Conservation (phyloP, 2,888 invertebrate genomes). For the Drosophila paramelanica region DNA sequence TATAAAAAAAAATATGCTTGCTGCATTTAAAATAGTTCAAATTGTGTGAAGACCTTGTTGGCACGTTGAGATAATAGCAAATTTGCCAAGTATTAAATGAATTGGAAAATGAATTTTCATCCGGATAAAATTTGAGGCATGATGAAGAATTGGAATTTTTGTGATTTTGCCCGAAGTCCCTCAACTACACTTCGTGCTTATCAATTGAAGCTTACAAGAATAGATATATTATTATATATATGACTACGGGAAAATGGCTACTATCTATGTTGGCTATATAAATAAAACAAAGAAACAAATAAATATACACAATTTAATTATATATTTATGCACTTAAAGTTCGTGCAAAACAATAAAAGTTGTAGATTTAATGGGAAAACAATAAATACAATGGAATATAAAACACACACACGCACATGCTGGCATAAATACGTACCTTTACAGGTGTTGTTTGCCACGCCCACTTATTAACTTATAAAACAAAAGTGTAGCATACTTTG, state of each 20-base stretch:
- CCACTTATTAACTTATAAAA: constrained; percentile 62
- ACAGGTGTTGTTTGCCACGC: constrained; percentile 26
- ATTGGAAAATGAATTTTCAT: not conserved
- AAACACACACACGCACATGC: not conserved
- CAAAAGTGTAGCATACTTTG: constrained; percentile 67
- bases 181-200: no score
- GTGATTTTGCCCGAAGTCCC: no score
- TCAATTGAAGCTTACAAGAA: no score
- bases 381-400: not conserved
- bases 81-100: not conserved
- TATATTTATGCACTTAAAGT: not conserved
- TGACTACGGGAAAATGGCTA: no score
- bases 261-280: not conserved
- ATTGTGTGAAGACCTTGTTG: no score
- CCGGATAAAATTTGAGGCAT: no score
- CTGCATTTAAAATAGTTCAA: no score
- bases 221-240: no score
- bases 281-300: not conserved
- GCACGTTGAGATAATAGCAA: not conserved
- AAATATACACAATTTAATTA: not conserved
- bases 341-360: not conserved
- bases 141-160: no score
- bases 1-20: not conserved
- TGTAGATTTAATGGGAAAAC: not conserved
- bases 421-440: not conserved